Evolutionary conservation across 2,888 invertebrate species (phyloP), one percentile per base, ranked within the genome.

Genomic region (Hemicrepidius hirtus): DNA sequence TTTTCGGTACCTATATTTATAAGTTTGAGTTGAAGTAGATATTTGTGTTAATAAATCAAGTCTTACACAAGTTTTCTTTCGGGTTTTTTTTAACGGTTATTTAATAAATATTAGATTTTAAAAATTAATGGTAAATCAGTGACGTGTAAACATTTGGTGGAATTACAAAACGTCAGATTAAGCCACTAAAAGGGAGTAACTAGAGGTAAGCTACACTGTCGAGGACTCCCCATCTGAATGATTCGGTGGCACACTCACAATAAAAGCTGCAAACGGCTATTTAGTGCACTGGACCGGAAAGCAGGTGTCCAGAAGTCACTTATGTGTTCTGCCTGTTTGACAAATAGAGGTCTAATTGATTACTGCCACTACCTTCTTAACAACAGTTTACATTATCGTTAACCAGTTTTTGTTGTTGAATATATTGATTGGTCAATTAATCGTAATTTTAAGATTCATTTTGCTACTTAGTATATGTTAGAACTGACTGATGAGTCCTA

Each of bases 301-400:
- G 84, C 85, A 85, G 85, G 85, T 85, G 85, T 85, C 82, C 84
- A 79, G 80, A 83, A 85, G 84, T 85, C 85, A 85, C 85, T 85
- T 84, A 84, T 82, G 80, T 81, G 76, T 81, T 73, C 79, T 81
- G 75, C 75, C 63, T 73, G 67, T 78, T 78, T 83, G 83, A 84
- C 83, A 84, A 84, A 84, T 84, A 83, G 78, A 75, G 76, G 80
- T 80, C 82, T 84, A 83, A 83, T 84, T 84, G 82, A 82, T 82
- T 80, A 50, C 62, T 65, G 20, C 50, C 50, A 63, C 32, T 55
- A 66, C 70, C 66, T 62, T 41, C 60, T 46, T 40, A 60, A 70
- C 57, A 18, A 37, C 44, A 50, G 60, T 49, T 62, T 44, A 57
- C 67, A 62, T 21, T 46, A 64, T 44, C 40, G 28, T 50, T 62